A percentile compares a stretch with the other conserved stretches of the same genome.
phyloP scores from a whole-genome alignment of 2,797 vertebrate species.

The Tolypeutes matacus region DNA sequence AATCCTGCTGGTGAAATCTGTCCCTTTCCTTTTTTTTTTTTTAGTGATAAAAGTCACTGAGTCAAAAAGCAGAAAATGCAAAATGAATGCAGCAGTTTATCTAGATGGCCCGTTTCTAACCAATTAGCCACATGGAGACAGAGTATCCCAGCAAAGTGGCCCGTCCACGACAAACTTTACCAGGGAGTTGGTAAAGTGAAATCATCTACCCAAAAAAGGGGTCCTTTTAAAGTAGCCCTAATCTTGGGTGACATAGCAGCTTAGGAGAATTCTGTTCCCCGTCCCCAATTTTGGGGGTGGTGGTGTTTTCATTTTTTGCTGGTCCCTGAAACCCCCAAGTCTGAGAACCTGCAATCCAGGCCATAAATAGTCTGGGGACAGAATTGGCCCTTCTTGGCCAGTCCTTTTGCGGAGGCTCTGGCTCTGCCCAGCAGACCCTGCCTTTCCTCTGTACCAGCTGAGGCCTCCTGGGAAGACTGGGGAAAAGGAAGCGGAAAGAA shows the following conservation, averaged over 20 bases:
- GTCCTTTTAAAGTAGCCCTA: neutral
- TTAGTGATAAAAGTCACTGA: neutral
- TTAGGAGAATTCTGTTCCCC: neutral
- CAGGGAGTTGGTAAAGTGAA: neutral
- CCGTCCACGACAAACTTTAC: neutral
- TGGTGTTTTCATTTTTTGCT: neutral
- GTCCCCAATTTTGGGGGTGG: neutral
- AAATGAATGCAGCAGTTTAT: neutral
- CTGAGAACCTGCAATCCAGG: too few species aligned
- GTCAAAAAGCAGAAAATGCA: neutral
- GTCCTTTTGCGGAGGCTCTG: too few species aligned
- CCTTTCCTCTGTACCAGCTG: accelerated
- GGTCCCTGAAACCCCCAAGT: neutral
- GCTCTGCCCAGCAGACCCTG: neutral
- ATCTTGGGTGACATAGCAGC: neutral
- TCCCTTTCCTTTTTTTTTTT: neutral
- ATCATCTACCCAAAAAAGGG: neutral
- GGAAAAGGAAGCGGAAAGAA: neutral
- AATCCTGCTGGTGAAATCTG: neutral
- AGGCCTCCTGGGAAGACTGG: neutral
- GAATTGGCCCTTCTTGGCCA: neutral
- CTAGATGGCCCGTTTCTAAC: neutral
- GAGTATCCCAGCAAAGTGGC: neutral
- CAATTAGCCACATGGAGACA: neutral
- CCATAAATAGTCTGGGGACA: accelerated